Percentiles rank a stretch among this genome's conserved stretches.
These are phyloP conservation scores for Petroica traversi DNA, from an alignment of 2,113 vertebrate genomes.

Conservation along the genomic window DNA sequence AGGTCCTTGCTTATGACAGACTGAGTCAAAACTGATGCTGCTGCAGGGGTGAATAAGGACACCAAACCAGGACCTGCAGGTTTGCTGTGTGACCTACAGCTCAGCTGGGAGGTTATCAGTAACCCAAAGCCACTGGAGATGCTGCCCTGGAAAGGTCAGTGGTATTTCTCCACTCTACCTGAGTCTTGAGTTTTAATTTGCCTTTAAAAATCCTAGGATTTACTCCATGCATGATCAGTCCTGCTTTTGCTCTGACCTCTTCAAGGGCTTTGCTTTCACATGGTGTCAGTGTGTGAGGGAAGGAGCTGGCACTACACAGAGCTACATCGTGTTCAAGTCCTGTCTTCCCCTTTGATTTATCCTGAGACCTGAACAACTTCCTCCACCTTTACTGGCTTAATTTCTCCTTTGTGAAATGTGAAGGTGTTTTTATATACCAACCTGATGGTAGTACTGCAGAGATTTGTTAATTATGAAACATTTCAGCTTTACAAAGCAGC, in stretches of 20 bases:
- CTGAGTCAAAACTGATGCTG: not conserved
- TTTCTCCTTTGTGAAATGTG: not conserved
- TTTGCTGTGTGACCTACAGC: not conserved
- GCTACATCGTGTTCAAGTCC: not conserved
- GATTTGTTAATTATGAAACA: not conserved
- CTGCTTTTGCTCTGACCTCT: not conserved
- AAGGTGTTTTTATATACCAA: not conserved
- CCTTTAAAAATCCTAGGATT: not conserved
- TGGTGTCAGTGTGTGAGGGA: not conserved
- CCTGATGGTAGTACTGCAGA: not conserved
- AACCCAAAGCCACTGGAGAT: not conserved
- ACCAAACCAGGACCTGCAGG: not conserved
- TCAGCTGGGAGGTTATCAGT: not conserved
- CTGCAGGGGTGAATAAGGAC: not conserved
- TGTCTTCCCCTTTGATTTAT: not conserved
- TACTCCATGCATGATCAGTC: not conserved
- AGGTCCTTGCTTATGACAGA: not conserved
- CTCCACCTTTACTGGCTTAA: not conserved
- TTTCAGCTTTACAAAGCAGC: not conserved
- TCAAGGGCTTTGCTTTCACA: not conserved
- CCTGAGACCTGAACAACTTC: not conserved
- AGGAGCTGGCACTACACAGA: not conserved
- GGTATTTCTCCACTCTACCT: not conserved
- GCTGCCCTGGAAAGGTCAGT: not conserved
- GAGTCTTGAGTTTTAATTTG: not conserved